Evolutionary conservation across 2,797 vertebrate species (phyloP), one percentile per base, ranked within the genome.

Genomic region (Molossus molossus): DNA sequence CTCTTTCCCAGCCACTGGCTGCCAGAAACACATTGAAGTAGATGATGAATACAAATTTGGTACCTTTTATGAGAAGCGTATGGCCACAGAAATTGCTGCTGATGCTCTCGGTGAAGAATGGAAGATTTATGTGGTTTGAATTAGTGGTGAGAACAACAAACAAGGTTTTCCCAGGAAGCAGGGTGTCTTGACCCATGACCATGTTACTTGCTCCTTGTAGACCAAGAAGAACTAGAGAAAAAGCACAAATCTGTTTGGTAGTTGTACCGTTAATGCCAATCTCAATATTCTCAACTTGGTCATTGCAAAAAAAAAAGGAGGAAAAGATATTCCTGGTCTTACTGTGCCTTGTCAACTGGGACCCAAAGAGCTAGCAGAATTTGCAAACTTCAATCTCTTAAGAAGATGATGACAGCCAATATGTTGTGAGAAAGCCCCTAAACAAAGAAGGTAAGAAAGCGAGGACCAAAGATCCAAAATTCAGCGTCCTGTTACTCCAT

Each of bases 401-500:
- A 69, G n/a, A 69, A 37, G 17, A n/a, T 37, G 65, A 18, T 69
- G n/a, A 18, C n/a, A 17, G 33, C 17, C n/a, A 69, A 33, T 69
- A 37, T 69, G 65, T 69, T 69, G n/a, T 69, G n/a, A 69, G n/a
- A 69, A 69, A 33, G 65, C n/a, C n/a, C n/a, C 7, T 67, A 33
- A 69, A 69, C 6, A 69, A 69, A 45, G 6, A 45, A 45, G 40
- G 40, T 45, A 45, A 45, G 40, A 45, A 45, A 45, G 5, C 6
- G 40, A 45, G 40, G 5, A 45, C 40, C 40, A 45, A 45, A 45
- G 40, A 45, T 45, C 40, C 40, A 45, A 45, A 6, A 45, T 45
- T 45, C 40, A 45, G 40, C 40, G 6, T 45, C 40, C 4, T 45
- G 40, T 45, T 45, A 99, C 99, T 1, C 99, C 99, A 0, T 98